A percentile compares a stretch with the other conserved stretches of the same genome.
Evolutionary conservation across 2,797 vertebrate species (phyloP).

Genomic region (Phylloscopus collybita): DNA sequence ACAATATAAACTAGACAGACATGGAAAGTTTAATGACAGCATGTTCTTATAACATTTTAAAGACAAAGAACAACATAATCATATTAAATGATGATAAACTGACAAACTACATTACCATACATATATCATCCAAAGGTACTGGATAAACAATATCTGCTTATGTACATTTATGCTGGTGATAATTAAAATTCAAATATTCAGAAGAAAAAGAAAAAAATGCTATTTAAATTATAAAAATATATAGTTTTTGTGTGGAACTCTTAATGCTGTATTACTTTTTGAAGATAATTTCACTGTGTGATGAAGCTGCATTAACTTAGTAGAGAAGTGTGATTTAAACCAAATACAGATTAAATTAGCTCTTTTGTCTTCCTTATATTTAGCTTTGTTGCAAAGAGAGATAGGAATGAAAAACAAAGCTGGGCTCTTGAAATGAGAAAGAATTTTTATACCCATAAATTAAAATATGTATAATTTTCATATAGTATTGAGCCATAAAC

Average conservation of each 20-base stretch:
- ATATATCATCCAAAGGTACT: slow-evolving; percentile 63
- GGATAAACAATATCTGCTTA: slow-evolving; percentile 57
- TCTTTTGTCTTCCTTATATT: slow-evolving; percentile 6
- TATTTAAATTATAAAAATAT: slow-evolving; percentile 73
- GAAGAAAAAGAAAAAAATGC: slow-evolving; percentile 55
- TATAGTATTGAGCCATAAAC: slow-evolving; percentile 9
- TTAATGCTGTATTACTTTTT: slow-evolving; percentile 48
- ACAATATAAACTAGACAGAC: slow-evolving; percentile 73
- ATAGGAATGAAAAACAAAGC: slow-evolving; percentile 10
- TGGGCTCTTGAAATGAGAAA: neutral
- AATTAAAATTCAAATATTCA: slow-evolving; percentile 68
- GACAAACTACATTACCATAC: slow-evolving; percentile 67
- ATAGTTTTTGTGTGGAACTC: neutral
- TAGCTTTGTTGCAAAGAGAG: slow-evolving; percentile 5
- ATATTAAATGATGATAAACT: slow-evolving; percentile 68
- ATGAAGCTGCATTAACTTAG: slow-evolving; percentile 45
- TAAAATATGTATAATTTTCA: slow-evolving; percentile 6
- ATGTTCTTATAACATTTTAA: slow-evolving; percentile 67
- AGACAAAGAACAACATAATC: slow-evolving; percentile 70
- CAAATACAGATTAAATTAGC: slow-evolving; percentile 22
- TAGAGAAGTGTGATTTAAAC: slow-evolving; percentile 25
- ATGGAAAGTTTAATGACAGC: slow-evolving; percentile 67
- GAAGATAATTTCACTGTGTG: slow-evolving; percentile 15
- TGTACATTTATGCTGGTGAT: slow-evolving; percentile 66
- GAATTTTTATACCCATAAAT: slow-evolving; percentile 5